Conservation (phyloP, 2,888 invertebrate genomes). For the Platycheirus albimanus region DNA sequence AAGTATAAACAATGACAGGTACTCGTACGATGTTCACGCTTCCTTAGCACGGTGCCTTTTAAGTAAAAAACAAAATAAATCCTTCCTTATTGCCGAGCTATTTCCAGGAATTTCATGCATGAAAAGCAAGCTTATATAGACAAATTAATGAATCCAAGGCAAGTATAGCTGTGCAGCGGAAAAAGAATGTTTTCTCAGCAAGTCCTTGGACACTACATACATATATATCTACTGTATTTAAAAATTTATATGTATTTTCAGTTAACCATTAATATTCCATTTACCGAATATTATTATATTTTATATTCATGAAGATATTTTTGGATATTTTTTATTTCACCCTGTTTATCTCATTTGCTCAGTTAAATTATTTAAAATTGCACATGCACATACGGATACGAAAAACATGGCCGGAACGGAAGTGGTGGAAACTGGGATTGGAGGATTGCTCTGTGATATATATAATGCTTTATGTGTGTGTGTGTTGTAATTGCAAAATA, state of each 20-base stretch:
- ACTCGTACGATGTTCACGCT: no score
- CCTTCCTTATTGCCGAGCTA: no score
- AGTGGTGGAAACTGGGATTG: background rate
- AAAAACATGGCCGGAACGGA: background rate
- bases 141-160: constrained; percentile 3
- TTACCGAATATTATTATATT: background rate
- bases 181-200: constrained; percentile 4
- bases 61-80: no score
- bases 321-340: background rate
- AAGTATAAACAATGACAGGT: no score
- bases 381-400: background rate
- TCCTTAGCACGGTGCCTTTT: no score
- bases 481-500: background rate
- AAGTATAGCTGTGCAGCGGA: background rate
- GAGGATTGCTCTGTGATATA: background rate
- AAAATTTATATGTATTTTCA: background rate
- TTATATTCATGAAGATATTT: background rate
- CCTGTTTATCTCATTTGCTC: constrained; percentile 15
- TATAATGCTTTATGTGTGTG: constrained; percentile 2
- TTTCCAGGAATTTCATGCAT: no score
- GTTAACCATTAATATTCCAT: constrained; percentile 14
- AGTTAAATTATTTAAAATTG: constrained; percentile 18
- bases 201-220: background rate
- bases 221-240: background rate
- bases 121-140: background rate